Conservation (phyloP, 1,140 invertebrate species). For the Proctacanthus coquilletti region DNA sequence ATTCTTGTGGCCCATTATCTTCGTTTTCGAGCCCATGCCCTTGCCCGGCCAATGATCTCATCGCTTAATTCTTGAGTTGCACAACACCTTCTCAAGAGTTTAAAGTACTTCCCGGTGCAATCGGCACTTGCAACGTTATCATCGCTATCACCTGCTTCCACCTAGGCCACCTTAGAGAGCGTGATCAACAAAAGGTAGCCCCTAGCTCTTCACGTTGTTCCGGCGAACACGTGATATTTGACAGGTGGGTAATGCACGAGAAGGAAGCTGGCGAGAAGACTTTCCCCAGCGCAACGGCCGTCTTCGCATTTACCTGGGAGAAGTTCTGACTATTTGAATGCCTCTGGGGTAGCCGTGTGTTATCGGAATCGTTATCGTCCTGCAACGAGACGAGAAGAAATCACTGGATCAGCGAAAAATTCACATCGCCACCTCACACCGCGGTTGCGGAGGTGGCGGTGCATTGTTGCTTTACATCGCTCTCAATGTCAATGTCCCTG, state of each 20-base stretch:
- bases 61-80: no score
- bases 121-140: no score
- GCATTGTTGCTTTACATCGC: conserved; percentile 47
- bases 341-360: conserved; percentile 30
- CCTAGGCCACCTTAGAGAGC: neutral
- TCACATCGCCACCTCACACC: no score
- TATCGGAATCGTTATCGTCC: conserved; percentile 51
- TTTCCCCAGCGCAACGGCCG: no score
- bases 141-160: conserved; percentile 5
- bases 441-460: no score
- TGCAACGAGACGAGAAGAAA: conserved; percentile 13
- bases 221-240: neutral
- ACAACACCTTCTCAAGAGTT: no score
- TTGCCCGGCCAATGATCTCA: no score
- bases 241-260: neutral
- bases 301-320: conserved; percentile 13
- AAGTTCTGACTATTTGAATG: conserved; percentile 22
- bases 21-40: no score
- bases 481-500: conserved; percentile 81
- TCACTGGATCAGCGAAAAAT: conserved; percentile 1
- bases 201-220: neutral
- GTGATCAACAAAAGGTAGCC: neutral
- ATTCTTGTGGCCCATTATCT: no score
- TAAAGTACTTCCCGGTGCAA: no score
- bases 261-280: no score